phyloP scores from a whole-genome alignment of 2,888 invertebrate species.

The Microctonus aethiopoides region DNA sequence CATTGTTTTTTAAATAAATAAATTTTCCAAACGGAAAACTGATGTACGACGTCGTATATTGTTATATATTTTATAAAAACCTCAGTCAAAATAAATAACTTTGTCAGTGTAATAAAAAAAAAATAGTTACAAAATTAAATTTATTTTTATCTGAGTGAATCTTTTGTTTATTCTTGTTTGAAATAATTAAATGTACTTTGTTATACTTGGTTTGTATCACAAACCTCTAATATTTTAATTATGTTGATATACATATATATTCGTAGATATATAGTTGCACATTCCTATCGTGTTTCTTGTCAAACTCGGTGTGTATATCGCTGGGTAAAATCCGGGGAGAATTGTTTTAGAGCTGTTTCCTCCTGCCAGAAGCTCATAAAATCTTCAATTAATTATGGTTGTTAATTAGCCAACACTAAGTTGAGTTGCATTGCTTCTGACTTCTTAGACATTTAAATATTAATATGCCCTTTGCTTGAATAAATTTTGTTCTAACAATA shows the following conservation, averaged over 20 bases:
- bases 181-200: not conserved
- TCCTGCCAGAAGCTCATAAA: conserved; percentile 34
- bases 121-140: not conserved
- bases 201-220: not conserved
- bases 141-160: not conserved
- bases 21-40: conserved; percentile 39
- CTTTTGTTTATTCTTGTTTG: not conserved
- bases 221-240: not conserved
- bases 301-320: conserved; percentile 27
- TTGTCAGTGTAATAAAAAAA: not conserved
- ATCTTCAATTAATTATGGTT: conserved; percentile 48
- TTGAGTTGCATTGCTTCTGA: conserved; percentile 44
- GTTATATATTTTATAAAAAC: conserved; percentile 40
- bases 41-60: conserved; percentile 41
- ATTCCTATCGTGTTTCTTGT: conserved; percentile 11
- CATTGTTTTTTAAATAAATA: conserved; percentile 35
- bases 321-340: conserved; percentile 14
- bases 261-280: conserved; percentile 2
- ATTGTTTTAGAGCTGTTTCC: conserved; percentile 23
- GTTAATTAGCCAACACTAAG: conserved; percentile 47
- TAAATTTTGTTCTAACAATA: not conserved
- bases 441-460: conserved; percentile 34
- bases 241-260: not conserved
- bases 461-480: conserved; percentile 37
- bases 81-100: conserved; percentile 12